Conservation (phyloP, 2,797 vertebrate genomes). For the Carapus acus region DNA sequence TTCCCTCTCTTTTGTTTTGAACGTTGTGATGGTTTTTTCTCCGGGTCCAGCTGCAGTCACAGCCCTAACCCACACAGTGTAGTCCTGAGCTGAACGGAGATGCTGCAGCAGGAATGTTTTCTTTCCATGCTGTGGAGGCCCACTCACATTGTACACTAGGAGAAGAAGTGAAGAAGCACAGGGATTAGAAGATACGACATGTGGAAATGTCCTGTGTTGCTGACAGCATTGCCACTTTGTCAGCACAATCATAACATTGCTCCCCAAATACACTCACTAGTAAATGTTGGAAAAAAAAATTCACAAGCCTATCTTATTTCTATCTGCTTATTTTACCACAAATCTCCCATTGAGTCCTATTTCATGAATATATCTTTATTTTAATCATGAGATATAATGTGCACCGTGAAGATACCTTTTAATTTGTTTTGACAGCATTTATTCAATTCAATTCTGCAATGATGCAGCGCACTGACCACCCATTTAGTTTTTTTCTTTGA, state of each 20-base stretch:
- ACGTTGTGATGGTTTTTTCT: conserved; percentile 21
- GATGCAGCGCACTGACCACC: no score
- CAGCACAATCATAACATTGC: no score
- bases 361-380: no score
- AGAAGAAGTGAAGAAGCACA: conserved; percentile 16
- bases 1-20: conserved; percentile 36
- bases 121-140: conserved; percentile 9
- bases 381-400: no score
- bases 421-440: no score
- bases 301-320: no score
- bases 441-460: background rate
- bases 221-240: no score
- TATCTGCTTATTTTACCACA: no score
- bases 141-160: conserved; percentile 51
- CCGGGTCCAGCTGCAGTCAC: conserved; percentile 60
- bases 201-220: background rate
- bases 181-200: conserved; percentile 1
- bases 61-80: conserved; percentile 63
- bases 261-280: no score
- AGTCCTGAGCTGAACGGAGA: conserved; percentile 49
- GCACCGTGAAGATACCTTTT: no score
- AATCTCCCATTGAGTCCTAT: no score
- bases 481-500: background rate
- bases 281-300: no score
- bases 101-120: background rate